Conservation (phyloP, 2,113 vertebrate genomes). For the Bombycilla garrulus region DNA sequence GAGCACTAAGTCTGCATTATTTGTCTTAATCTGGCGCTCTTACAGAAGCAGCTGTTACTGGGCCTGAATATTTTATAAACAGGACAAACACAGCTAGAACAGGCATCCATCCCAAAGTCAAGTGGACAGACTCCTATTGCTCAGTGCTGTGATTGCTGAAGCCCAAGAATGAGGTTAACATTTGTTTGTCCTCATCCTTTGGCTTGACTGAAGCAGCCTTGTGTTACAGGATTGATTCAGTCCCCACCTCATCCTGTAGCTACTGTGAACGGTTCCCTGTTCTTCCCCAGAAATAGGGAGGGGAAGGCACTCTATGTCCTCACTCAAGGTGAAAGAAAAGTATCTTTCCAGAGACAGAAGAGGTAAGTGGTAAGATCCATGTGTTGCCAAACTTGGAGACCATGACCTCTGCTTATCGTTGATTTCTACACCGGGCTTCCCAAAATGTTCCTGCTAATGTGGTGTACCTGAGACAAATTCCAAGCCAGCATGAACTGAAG, state of each 20-base stretch:
- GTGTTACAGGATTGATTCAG: background rate
- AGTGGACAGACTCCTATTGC: background rate
- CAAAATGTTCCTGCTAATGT: background rate
- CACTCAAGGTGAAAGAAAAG: background rate
- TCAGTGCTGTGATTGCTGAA: background rate
- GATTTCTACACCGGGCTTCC: background rate
- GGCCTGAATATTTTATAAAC: background rate
- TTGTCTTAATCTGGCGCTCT: constrained; percentile 31
- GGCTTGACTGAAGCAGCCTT: background rate
- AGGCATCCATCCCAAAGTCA: constrained; percentile 7
- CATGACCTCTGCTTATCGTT: background rate
- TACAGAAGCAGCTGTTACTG: constrained; percentile 35
- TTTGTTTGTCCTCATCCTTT: background rate
- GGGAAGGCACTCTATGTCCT: background rate
- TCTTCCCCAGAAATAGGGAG: background rate
- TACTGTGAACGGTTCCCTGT: background rate
- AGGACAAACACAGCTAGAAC: constrained; percentile 1
- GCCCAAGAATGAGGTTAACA: background rate
- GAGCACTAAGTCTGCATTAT: constrained; percentile 38
- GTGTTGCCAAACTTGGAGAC: background rate
- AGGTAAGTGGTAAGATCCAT: background rate
- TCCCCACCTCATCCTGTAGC: background rate
- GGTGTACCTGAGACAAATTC: background rate
- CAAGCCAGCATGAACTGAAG: background rate
- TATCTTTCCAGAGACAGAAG: background rate